A percentile compares a stretch with the other conserved stretches of the same genome.
Evolutionary conservation across 2,113 vertebrate species (phyloP).

Genomic region (Antechinus stuartii): DNA sequence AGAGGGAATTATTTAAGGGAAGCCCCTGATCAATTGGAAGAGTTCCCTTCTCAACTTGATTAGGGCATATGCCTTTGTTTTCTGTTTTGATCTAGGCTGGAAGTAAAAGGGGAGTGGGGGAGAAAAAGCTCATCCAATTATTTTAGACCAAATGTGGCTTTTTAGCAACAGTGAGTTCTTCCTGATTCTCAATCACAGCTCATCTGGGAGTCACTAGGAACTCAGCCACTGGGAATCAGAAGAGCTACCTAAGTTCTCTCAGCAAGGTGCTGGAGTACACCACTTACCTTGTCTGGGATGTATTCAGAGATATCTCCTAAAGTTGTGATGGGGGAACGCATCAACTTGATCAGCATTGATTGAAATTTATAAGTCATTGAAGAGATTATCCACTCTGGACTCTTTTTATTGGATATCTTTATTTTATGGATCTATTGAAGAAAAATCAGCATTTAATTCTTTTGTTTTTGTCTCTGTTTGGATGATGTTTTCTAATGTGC

Average conservation of each 20-base stretch:
- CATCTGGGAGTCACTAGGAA: background rate
- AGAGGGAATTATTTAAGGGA: background rate
- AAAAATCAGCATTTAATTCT: background rate
- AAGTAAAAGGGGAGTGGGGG: background rate
- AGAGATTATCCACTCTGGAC: background rate
- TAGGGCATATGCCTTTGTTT: background rate
- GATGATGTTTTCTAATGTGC: background rate
- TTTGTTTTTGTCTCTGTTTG: background rate
- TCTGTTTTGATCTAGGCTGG: background rate
- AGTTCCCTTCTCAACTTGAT: background rate
- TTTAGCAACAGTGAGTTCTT: background rate
- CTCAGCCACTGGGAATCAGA: background rate
- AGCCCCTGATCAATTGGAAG: background rate
- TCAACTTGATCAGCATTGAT: background rate
- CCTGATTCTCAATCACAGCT: background rate
- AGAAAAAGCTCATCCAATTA: background rate
- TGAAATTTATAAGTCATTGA: background rate
- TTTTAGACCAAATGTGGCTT: background rate
- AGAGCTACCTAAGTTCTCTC: background rate
- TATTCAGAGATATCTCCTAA: background rate
- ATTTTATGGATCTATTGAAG: background rate
- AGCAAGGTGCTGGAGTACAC: background rate
- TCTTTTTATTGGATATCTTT: background rate
- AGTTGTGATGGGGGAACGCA: background rate
- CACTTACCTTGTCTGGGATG: background rate